Percentiles rank a stretch among this genome's conserved stretches.
phyloP scores from a whole-genome alignment of 2,888 invertebrate species.

The Torymus aiolomorphi region DNA sequence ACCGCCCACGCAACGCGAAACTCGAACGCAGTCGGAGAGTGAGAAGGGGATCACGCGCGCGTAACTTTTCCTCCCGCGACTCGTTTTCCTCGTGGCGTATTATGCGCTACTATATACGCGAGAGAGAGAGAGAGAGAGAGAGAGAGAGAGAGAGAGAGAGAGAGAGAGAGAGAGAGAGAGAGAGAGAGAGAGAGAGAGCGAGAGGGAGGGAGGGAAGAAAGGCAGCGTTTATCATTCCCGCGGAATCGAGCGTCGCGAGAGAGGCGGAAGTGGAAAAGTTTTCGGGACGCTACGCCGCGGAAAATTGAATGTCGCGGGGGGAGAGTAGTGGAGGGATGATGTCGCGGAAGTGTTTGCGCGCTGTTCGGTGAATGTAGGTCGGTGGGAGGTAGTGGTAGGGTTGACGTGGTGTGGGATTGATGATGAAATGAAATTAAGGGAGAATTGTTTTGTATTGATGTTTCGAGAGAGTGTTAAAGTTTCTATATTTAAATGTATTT shows the following conservation, averaged over 20 bases:
- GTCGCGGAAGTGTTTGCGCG: too few species aligned
- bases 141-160: background rate
- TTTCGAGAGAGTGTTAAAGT: too few species aligned
- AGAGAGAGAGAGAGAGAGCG: background rate
- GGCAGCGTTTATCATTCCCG: constrained; percentile 9
- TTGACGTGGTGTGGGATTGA: too few species aligned
- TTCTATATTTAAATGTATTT: too few species aligned
- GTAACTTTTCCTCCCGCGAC: constrained; percentile 46
- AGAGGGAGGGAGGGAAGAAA: background rate
- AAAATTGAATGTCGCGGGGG: constrained; percentile 6
- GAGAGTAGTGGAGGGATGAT: background rate
- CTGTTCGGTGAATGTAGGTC: too few species aligned
- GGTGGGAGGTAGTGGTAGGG: too few species aligned
- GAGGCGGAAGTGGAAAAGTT: constrained; percentile 24
- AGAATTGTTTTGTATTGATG: too few species aligned
- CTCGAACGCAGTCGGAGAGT: constrained; percentile 8
- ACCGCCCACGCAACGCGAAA: constrained; percentile 35
- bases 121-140: background rate
- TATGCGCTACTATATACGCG: too few species aligned
- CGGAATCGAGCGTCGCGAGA: constrained; percentile 13
- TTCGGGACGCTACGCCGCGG: constrained; percentile 3
- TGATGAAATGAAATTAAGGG: too few species aligned
- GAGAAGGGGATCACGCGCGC: constrained; percentile 16
- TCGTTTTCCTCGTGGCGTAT: constrained; percentile 30
- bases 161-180: too few species aligned